These are phyloP conservation scores for Rutpela maculata DNA, from an alignment of 2,888 invertebrate genomes.

Conservation along the genomic window DNA sequence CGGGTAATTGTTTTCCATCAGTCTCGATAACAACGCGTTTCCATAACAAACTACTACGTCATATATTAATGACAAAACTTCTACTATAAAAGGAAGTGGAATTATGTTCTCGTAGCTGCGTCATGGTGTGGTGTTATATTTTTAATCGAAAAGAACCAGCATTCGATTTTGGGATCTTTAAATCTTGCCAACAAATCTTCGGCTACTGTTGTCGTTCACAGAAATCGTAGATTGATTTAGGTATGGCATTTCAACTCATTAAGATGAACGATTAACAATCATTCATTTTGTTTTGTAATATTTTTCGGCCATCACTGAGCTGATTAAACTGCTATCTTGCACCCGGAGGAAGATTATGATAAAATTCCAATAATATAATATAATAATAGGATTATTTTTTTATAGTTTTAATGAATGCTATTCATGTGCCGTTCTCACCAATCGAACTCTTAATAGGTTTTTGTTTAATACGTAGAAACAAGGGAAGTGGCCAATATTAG, in stretches of 20 bases:
- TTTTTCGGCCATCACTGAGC: constrained; percentile 49
- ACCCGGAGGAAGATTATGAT: constrained; percentile 40
- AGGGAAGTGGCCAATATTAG: neutral
- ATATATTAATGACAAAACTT: constrained; percentile 70
- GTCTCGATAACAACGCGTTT: constrained; percentile 34
- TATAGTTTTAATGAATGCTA: constrained; percentile 8
- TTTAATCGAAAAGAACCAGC: constrained; percentile 65
- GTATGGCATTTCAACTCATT: constrained; percentile 67
- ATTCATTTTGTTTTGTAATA: constrained; percentile 60
- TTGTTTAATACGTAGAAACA: constrained; percentile 10
- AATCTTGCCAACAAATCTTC: constrained; percentile 64
- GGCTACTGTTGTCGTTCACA: constrained; percentile 64
- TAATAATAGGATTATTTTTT: constrained; percentile 30
- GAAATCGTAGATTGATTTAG: constrained; percentile 65
- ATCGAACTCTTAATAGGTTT: neutral
- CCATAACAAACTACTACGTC: constrained; percentile 67
- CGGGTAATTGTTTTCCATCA: constrained; percentile 37
- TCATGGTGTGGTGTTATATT: constrained; percentile 67
- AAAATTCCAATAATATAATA: constrained; percentile 33
- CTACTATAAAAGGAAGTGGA: constrained; percentile 69
- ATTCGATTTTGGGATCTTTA: constrained; percentile 58
- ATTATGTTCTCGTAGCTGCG: constrained; percentile 66
- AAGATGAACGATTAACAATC: constrained; percentile 66
- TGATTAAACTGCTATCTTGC: constrained; percentile 46
- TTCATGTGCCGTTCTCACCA: constrained; percentile 17